Percentiles rank a stretch among this genome's conserved stretches.
phyloP scores from a whole-genome alignment of 2,113 vertebrate species.

The Microtus montanus region DNA sequence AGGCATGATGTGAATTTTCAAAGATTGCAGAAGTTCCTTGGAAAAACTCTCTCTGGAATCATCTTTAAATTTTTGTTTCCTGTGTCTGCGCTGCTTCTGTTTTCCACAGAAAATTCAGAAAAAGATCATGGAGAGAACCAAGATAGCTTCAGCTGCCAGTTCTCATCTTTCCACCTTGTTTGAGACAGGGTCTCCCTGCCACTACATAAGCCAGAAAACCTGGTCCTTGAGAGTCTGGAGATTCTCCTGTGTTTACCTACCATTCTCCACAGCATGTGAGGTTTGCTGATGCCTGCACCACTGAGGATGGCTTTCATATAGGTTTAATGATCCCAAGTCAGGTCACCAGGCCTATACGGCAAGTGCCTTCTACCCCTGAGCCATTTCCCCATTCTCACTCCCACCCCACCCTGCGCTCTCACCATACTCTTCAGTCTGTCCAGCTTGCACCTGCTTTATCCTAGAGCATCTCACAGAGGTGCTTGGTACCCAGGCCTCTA shows the following conservation, averaged over 20 bases:
- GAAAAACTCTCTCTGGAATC: not conserved
- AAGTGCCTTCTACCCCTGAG: not conserved
- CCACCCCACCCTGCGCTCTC: not conserved
- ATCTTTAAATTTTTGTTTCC: not conserved
- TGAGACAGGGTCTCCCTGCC: not conserved
- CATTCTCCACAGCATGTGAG: not conserved
- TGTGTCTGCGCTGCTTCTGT: not conserved
- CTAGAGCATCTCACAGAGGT: not conserved
- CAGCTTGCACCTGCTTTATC: not conserved
- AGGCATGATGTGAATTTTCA: conserved; percentile 19
- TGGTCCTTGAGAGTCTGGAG: not conserved
- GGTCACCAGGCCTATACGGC: not conserved
- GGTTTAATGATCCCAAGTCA: not conserved
- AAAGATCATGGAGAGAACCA: not conserved
- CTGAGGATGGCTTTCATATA: not conserved
- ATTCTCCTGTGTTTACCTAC: not conserved
- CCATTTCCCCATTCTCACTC: too few relatives aligned
- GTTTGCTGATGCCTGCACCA: not conserved
- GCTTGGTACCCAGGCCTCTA: not conserved
- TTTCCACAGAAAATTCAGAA: conserved; percentile 34
- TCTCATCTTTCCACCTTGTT: not conserved
- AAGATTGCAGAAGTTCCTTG: conserved; percentile 4
- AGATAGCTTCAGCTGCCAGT: not conserved
- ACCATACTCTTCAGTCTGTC: not conserved
- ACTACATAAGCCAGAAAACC: not conserved